Conservation (phyloP, 2,888 invertebrate genomes). For the Eilema depressum region DNA sequence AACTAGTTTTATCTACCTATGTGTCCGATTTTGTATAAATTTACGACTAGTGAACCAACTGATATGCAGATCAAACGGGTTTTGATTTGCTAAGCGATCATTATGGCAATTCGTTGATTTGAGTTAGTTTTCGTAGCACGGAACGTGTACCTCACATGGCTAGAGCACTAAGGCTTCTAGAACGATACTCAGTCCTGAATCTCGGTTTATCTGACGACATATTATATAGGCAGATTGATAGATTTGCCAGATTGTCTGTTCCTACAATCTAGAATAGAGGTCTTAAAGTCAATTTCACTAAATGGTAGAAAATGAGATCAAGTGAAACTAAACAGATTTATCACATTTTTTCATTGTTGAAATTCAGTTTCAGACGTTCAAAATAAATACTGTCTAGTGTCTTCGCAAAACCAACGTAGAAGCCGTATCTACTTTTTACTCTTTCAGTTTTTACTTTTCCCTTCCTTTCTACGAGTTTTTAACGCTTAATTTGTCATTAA, state of each 20-base stretch:
- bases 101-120: conserved; percentile 71
- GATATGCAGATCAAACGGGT: conserved; percentile 75
- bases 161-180: conserved; percentile 37
- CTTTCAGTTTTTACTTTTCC: conserved; percentile 63
- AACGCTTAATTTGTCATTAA: conserved; percentile 82
- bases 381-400: conserved; percentile 70
- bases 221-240: too few relatives aligned
- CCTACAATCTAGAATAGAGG: too few relatives aligned
- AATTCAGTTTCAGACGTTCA: conserved; percentile 49
- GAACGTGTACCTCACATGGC: conserved; percentile 30
- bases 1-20: neutral
- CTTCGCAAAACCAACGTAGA: conserved; percentile 75
- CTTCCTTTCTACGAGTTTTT: conserved; percentile 74
- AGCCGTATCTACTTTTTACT: conserved; percentile 67
- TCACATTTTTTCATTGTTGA: conserved; percentile 17
- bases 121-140: conserved; percentile 44
- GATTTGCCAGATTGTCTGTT: too few relatives aligned
- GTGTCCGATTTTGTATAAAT: conserved; percentile 35
- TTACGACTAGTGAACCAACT: conserved; percentile 35
- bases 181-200: too few relatives aligned
- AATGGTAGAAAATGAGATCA: neutral
- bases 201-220: too few relatives aligned
- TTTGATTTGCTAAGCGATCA: conserved; percentile 69
- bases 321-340: neutral
- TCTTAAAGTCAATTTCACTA: neutral